Evolutionary conservation across 2,797 vertebrate species (phyloP).

Genomic region (Oreonectes daqikongensis): DNA sequence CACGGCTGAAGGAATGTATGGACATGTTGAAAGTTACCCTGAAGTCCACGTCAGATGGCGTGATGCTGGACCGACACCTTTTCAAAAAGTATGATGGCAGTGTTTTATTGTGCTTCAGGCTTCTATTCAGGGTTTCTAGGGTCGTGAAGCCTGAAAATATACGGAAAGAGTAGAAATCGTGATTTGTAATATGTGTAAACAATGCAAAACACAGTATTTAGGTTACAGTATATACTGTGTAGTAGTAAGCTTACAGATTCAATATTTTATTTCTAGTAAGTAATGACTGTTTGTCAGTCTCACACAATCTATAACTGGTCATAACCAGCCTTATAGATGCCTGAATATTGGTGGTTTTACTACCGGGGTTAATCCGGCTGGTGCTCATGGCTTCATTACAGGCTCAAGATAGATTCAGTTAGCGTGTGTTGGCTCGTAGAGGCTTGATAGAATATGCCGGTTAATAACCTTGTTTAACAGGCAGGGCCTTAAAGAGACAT

Average conservation of each 20-base stretch:
- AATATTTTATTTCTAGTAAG: slow-evolving; percentile 30
- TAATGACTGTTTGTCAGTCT: neutral
- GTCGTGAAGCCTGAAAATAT: too few relatives aligned
- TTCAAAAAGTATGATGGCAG: slow-evolving; percentile 89
- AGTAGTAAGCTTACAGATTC: neutral
- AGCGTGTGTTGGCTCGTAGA: slow-evolving; percentile 16
- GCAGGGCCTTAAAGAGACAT: neutral
- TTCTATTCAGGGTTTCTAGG: slow-evolving; percentile 21
- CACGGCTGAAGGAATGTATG: slow-evolving; percentile 96
- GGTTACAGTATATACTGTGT: neutral
- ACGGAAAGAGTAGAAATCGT: too few relatives aligned
- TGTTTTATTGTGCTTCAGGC: slow-evolving; percentile 14
- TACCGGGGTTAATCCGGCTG: neutral
- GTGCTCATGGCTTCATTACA: slow-evolving; percentile 9
- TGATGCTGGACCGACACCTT: slow-evolving; percentile 93
- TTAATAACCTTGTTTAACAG: too few relatives aligned
- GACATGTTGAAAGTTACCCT: slow-evolving; percentile 92
- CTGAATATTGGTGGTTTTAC: slow-evolving; percentile 3
- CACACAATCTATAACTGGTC: too few relatives aligned
- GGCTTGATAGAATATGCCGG: too few relatives aligned
- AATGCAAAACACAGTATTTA: too few relatives aligned
- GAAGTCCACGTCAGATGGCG: slow-evolving; percentile 89
- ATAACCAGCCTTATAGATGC: too few relatives aligned
- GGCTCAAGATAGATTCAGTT: neutral
- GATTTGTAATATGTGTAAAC: too few relatives aligned